Evolutionary conservation across 2,113 vertebrate genomes (phyloP).

Genomic region (Seriola rivoliana): DNA sequence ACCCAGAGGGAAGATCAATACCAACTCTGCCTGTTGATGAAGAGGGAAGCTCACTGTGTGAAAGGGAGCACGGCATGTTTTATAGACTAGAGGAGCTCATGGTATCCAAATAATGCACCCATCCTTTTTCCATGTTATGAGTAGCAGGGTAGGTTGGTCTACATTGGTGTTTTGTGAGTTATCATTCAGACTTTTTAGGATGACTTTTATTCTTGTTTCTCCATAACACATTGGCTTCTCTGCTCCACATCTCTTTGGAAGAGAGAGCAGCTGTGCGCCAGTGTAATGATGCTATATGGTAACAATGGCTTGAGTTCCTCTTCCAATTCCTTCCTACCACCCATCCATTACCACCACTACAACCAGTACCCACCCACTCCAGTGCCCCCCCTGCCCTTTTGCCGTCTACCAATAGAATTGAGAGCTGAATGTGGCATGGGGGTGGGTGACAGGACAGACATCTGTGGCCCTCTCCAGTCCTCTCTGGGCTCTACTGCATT

Average conservation of each 20-base stretch:
- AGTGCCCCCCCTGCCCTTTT: constrained; percentile 11
- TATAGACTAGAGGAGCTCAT: neutral
- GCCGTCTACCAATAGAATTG: constrained; percentile 27
- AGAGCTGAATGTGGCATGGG: constrained; percentile 51
- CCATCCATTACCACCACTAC: constrained; percentile 11
- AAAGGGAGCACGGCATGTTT: constrained; percentile 9
- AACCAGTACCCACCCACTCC: constrained; percentile 18
- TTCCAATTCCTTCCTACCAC: constrained; percentile 5
- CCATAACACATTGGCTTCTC: neutral
- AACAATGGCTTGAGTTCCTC: constrained; percentile 59
- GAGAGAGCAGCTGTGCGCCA: constrained; percentile 21
- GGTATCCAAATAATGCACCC: neutral
- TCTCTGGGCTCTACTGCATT: constrained; percentile 43
- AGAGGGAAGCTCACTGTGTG: constrained; percentile 37
- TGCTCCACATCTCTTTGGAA: neutral
- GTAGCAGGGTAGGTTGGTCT: neutral
- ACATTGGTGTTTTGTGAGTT: constrained; percentile 6
- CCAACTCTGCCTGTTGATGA: constrained; percentile 62
- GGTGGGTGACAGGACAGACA: constrained; percentile 44
- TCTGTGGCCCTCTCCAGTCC: constrained; percentile 55
- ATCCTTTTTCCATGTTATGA: neutral
- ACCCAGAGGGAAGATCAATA: constrained; percentile 67
- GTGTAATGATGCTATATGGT: constrained; percentile 32
- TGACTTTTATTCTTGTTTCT: constrained; percentile 1
- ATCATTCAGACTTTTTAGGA: neutral